Evolutionary conservation across 2,888 invertebrate genomes (phyloP), one percentile per base, ranked within the genome.

Genomic region (Drosophila limbata): DNA sequence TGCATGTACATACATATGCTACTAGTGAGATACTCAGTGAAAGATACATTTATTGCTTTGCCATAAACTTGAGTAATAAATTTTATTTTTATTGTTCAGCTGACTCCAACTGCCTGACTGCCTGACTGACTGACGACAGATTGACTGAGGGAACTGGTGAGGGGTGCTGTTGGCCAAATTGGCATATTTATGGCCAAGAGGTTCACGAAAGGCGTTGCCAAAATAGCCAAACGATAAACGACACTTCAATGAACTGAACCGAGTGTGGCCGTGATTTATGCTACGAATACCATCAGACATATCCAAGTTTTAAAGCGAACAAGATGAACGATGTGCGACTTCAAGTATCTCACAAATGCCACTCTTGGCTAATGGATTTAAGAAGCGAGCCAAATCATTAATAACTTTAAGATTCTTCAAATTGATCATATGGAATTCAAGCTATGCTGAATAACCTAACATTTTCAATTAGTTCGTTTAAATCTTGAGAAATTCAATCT

Each of bases 1-100:
- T 13, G 15, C 11, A n/a, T n/a, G n/a, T n/a, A n/a, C n/a, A n/a
- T n/a, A n/a, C n/a, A n/a, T 35, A 40, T 47, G 21, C 10, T 9
- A 39, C 48, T 33, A 17, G 51, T 47, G 63, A 67, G 69, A 64
- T 73, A 75, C 70, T 78, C 74, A 69, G 67, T 69, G 73, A 69
- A 72, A 86, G 89, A 84, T 84, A 84, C 83, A 89, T 84, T 83
- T 84, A 84, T 89, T 84, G 84, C 84, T 84, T 77, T 86, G 84
- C 81, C 87, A 88, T 84, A 84, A 89, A 84, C 85, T 89, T 87
- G 79, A 69, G 89, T 81, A 88, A 85, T 85, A 85, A 84, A 89
- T 85, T 85, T 85, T 62, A 85, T 81, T 89, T 89, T 89, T 85
- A 85, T 89, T 89, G 89, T 85, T 71, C 79, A 71, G 66, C 75